These are phyloP conservation scores for Epirrhoe alternata DNA, from an alignment of 2,888 invertebrate genomes.

Conservation along the genomic window DNA sequence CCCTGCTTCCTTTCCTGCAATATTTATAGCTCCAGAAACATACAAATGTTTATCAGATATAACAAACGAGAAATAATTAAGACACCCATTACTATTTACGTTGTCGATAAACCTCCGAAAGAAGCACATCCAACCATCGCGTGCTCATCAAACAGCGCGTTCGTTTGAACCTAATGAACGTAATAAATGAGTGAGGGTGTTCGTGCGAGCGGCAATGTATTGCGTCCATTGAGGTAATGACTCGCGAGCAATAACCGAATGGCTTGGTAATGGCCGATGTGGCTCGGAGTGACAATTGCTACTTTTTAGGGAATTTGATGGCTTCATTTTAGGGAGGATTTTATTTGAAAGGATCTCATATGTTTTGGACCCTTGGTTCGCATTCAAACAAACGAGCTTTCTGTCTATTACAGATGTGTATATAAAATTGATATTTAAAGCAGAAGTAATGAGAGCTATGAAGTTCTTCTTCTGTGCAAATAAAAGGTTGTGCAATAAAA, in stretches of 20 bases:
- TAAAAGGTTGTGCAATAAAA: no score
- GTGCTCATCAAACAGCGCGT: slow-evolving; percentile 56
- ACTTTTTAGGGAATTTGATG: slow-evolving; percentile 34
- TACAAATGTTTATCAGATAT: slow-evolving; percentile 5
- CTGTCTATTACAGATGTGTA: no score
- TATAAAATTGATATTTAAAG: no score
- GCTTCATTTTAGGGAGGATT: slow-evolving; percentile 12
- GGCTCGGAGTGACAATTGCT: slow-evolving; percentile 37
- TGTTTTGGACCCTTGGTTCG: background rate
- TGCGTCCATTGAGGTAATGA: slow-evolving; percentile 64
- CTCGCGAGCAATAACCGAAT: slow-evolving; percentile 52
- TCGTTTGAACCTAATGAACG: slow-evolving; percentile 64
- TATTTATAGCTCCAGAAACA: background rate
- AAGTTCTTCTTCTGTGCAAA: no score
- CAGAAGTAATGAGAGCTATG: no score
- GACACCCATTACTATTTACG: slow-evolving; percentile 26
- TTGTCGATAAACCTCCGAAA: slow-evolving; percentile 24
- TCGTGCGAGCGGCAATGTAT: slow-evolving; percentile 66
- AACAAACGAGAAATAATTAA: slow-evolving; percentile 28
- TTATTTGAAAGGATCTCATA: background rate
- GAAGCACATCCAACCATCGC: slow-evolving; percentile 34
- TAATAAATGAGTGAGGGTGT: slow-evolving; percentile 60
- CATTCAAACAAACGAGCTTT: background rate
- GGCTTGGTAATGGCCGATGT: slow-evolving; percentile 45
- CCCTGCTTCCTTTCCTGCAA: background rate